A percentile compares a stretch with the other conserved stretches of the same genome.
phyloP scores from a whole-genome alignment of 2,888 invertebrate species.

The Ophion obscuratus region DNA sequence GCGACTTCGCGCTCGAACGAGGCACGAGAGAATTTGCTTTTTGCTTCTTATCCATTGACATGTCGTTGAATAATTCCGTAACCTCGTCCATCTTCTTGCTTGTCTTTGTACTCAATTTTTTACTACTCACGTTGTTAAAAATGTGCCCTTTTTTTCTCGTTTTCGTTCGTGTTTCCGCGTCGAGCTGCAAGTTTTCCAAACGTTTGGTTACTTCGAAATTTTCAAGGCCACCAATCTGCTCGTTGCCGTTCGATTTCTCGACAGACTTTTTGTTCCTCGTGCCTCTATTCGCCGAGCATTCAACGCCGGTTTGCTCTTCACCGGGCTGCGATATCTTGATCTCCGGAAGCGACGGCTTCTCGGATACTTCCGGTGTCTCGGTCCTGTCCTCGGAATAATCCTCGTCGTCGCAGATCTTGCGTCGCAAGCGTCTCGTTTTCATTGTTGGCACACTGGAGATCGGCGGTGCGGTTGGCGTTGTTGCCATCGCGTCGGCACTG shows the following conservation, averaged over 20 bases:
- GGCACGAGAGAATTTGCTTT: background rate
- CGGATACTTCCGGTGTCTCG: constrained; percentile 12
- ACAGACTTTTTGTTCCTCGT: constrained; percentile 30
- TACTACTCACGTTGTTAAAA: background rate
- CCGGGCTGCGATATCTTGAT: constrained; percentile 41
- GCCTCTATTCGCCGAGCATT: constrained; percentile 51
- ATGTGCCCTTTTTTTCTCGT: background rate
- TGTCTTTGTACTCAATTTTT: background rate
- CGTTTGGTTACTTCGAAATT: constrained; percentile 9
- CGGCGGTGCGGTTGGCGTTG: constrained; percentile 2
- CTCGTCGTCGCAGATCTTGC: constrained; percentile 32
- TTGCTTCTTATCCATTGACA: constrained; percentile 28
- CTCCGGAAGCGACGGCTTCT: constrained; percentile 40
- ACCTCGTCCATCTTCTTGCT: constrained; percentile 37
- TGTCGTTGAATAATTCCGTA: constrained; percentile 39
- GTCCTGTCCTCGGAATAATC: constrained; percentile 65
- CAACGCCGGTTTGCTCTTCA: constrained; percentile 57
- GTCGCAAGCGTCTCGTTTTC: constrained; percentile 29
- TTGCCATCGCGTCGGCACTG: constrained; percentile 37
- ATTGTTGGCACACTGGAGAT: constrained; percentile 1
- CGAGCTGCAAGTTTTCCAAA: constrained; percentile 2
- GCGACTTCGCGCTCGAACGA: background rate
- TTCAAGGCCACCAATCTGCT: background rate
- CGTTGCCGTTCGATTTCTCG: background rate
- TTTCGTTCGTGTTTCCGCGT: constrained; percentile 3